phyloP scores from a whole-genome alignment of 2,888 invertebrate species.

The Shargacucullia verbasci region DNA sequence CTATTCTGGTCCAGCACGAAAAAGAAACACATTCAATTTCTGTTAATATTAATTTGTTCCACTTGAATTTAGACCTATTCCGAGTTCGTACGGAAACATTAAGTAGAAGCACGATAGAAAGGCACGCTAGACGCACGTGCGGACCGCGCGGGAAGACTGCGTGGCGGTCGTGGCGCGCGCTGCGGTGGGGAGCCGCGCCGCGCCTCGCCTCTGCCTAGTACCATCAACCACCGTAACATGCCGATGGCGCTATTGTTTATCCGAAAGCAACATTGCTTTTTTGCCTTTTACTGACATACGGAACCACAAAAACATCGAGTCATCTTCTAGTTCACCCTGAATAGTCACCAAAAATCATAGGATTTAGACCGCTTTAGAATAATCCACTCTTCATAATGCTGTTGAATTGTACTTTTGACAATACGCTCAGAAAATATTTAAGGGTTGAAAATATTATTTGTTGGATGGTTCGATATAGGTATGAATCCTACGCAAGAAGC shows the following conservation, averaged over 20 bases:
- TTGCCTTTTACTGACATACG: constrained; percentile 34
- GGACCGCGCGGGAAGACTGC: constrained; percentile 88
- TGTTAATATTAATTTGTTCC: constrained; percentile 67
- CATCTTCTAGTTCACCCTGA: constrained; percentile 12
- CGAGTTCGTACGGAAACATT: constrained; percentile 75
- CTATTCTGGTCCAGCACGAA: constrained; percentile 61
- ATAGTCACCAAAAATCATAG: not conserved
- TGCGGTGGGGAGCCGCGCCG: constrained; percentile 74
- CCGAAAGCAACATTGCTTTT: constrained; percentile 42
- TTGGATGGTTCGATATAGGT: too few relatives aligned
- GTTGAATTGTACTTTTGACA: too few relatives aligned
- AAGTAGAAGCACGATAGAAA: constrained; percentile 68
- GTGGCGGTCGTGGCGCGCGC: constrained; percentile 82
- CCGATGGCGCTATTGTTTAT: constrained; percentile 72
- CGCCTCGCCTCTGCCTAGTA: constrained; percentile 65
- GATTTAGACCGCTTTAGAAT: not conserved
- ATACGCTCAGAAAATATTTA: too few relatives aligned
- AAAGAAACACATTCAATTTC: constrained; percentile 65
- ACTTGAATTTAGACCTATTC: constrained; percentile 70
- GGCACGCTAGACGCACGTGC: constrained; percentile 86
- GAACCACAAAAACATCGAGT: constrained; percentile 23
- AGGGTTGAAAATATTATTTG: too few relatives aligned
- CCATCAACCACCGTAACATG: constrained; percentile 65
- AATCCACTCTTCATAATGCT: too few relatives aligned
- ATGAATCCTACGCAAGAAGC: too few relatives aligned